Evolutionary conservation across 1,140 invertebrate genomes (phyloP), one percentile per base, ranked within the genome.

Genomic region (Oryctes rhinoceros): DNA sequence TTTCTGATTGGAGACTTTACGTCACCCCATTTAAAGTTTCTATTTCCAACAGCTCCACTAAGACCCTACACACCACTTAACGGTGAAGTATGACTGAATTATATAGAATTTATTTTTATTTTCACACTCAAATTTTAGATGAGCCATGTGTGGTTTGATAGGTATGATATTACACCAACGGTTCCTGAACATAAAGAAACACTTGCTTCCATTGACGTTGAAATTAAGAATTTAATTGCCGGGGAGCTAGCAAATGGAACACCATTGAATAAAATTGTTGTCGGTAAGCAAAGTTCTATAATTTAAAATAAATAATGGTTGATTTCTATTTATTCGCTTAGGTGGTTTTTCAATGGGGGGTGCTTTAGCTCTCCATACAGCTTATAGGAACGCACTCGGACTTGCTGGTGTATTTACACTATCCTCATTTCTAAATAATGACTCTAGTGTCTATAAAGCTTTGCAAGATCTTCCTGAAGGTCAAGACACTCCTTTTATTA

Each of bases 301-400:
- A 18, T 59, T 59, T 59, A 53, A 20, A 67, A 24, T 67, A 20
- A 24, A 67, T 9, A 37, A 2, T 13, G 1, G 39, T 44, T 44
- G 3, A 44, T 71, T 71, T 37, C 7, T 35, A 71, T 35, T 59
- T 18, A 10, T 44, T 44, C 39, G 0, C 37, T 24, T 15, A 71
- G 65, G 65, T 24, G 94, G 94, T 7, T 94, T 95, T 85, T 94
- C 94, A 48, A 95, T 94, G 93, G 94, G 94, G 44, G 94, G 94
- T 15, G 91, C 92, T 1, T 84, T 94, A 80, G 90, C 94, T 0
- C 83, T 94, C 10, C 92, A 95, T 82, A 86, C 92, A 24, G 92
- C 89, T 3, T 95, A 92, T 80, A 89, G 91, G 85, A 91, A 91
- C 81, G 88, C 90, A 47, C 89, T 88, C 18, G 88, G 90, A 48